These are phyloP conservation scores for Aradus depressus DNA, from an alignment of 2,888 invertebrate genomes.

Conservation along the genomic window DNA sequence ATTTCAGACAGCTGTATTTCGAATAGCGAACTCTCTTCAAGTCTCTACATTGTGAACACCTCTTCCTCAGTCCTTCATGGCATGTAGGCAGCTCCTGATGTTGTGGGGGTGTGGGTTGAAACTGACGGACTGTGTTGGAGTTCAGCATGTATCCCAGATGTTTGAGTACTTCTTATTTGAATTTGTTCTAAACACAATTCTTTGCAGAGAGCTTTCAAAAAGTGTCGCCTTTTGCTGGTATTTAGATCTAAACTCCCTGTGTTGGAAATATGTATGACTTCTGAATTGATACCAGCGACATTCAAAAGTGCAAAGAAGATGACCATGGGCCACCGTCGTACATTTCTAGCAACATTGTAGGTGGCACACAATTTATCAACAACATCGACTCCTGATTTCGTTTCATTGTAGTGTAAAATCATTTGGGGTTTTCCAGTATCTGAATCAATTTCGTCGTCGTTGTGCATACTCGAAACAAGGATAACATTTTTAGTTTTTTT, in stretches of 20 bases:
- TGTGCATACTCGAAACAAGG: conserved; percentile 30
- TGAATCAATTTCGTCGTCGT: conserved; percentile 28
- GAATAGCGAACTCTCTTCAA: background rate
- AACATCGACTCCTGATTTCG: conserved; percentile 30
- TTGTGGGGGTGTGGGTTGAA: conserved; percentile 5
- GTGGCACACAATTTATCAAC: conserved; percentile 30
- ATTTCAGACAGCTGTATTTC: background rate
- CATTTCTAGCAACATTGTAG: conserved; percentile 28
- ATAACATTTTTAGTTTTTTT: conserved; percentile 29
- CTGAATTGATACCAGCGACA: conserved; percentile 30
- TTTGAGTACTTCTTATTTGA: background rate
- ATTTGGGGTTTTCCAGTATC: conserved; percentile 29
- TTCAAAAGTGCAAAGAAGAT: conserved; percentile 29
- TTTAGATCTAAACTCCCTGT: background rate
- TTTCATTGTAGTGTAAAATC: conserved; percentile 30
- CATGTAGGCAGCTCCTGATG: background rate
- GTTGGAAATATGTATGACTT: conserved; percentile 7
- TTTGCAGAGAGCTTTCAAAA: background rate
- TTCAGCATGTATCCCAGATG: background rate
- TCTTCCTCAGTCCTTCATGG: background rate
- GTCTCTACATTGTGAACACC: background rate
- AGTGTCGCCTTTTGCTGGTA: background rate
- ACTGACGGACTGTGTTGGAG: background rate
- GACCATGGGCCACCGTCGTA: conserved; percentile 30
- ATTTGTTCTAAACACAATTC: background rate